Evolutionary conservation across 2,113 vertebrate species (phyloP).

Genomic region (Tamias sibiricus): DNA sequence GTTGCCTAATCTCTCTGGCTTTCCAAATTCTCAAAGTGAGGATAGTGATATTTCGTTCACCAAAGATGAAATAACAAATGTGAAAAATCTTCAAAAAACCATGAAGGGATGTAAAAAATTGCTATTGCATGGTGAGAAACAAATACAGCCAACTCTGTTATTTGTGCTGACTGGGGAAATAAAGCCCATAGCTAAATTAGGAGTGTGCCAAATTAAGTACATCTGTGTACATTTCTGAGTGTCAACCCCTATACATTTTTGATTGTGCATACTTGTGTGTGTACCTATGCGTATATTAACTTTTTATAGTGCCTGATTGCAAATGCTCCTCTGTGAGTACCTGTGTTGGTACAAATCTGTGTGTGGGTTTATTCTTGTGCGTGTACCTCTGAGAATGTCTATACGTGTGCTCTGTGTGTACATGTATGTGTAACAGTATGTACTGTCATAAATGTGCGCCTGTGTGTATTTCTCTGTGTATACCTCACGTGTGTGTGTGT

Average conservation of each 20-base stretch:
- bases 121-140: neutral
- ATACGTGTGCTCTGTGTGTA: neutral
- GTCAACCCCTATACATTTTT: neutral
- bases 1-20: neutral
- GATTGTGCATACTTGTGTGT: neutral
- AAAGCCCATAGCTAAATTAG: neutral
- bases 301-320: neutral
- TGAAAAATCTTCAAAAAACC: neutral
- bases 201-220: neutral
- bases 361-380: neutral
- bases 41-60: neutral
- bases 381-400: neutral
- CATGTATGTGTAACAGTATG: neutral
- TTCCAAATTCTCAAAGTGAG: conserved; percentile 20
- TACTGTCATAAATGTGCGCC: neutral
- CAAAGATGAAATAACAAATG: neutral
- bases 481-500: neutral
- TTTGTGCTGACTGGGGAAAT: neutral
- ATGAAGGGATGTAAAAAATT: neutral
- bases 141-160: neutral
- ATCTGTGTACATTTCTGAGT: neutral
- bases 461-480: neutral
- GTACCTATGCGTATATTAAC: neutral
- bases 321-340: neutral
- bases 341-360: neutral